A percentile compares a stretch with the other conserved stretches of the same genome.
These are phyloP conservation scores for Anoplopoma fimbria DNA, from an alignment of 2,113 vertebrate genomes.

Conservation along the genomic window DNA sequence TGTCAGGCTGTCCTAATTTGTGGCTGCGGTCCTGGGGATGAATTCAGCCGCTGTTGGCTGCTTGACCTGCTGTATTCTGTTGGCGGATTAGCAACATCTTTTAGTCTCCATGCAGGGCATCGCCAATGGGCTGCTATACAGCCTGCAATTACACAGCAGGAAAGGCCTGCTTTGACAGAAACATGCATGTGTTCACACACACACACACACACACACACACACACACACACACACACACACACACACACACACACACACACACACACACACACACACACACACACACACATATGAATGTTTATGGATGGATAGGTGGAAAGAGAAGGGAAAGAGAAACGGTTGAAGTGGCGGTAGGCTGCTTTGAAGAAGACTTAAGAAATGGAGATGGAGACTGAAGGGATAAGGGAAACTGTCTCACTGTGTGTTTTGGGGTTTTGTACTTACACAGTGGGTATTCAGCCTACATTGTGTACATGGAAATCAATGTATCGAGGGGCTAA, in stretches of 20 bases:
- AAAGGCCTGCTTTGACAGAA: conserved; percentile 51
- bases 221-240: conserved; percentile 36
- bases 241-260: conserved; percentile 28
- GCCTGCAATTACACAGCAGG: conserved; percentile 74
- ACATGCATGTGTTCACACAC: conserved; percentile 19
- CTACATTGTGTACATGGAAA: conserved; percentile 60
- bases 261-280: conserved; percentile 5
- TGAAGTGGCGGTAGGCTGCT: conserved; percentile 58
- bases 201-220: conserved; percentile 41
- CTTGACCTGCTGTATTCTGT: conserved; percentile 78
- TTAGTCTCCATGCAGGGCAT: conserved; percentile 59
- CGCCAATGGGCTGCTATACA: conserved; percentile 55
- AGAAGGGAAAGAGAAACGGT: conserved; percentile 58
- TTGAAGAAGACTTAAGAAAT: conserved; percentile 57
- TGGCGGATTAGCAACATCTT: conserved; percentile 80
- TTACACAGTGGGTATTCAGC: conserved; percentile 59
- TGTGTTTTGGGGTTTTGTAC: conserved; percentile 71
- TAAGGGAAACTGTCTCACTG: conserved; percentile 63
- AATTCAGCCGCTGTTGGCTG: conserved; percentile 76
- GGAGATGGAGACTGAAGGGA: conserved; percentile 29
- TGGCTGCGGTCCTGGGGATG: conserved; percentile 76
- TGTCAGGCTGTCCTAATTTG: conserved; percentile 83
- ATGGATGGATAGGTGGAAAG: conserved; percentile 42
- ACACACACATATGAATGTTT: conserved; percentile 11
- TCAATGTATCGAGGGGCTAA: conserved; percentile 36